Percentiles rank a stretch among this genome's conserved stretches.
Conservation (phyloP, 2,113 vertebrate genomes). For the Pachyramphus minor region DNA sequence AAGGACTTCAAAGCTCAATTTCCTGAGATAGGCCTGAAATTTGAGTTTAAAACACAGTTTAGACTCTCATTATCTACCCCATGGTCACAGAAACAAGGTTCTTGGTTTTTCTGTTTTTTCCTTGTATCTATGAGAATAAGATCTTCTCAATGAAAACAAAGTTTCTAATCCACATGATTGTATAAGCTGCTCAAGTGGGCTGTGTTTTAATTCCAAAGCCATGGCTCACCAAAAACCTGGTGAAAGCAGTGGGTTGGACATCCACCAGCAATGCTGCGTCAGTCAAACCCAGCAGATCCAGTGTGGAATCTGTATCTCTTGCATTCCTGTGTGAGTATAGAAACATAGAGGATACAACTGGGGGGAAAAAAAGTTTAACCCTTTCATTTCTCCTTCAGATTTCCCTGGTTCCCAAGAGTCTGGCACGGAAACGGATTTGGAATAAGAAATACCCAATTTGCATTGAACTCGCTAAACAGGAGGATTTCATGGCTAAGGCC, state of each 20-base stretch:
- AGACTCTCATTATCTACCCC: not conserved
- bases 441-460: slow-evolving; percentile 99
- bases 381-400: slow-evolving; percentile 74
- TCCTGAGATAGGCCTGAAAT: not conserved
- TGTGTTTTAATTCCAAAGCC: not conserved
- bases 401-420: slow-evolving; percentile 89
- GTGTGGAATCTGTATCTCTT: not conserved
- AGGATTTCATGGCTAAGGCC: slow-evolving; percentile 95
- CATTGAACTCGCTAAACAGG: slow-evolving; percentile 91
- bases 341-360: not conserved
- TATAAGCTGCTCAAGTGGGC: not conserved
- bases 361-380: not conserved
- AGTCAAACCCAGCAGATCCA: not conserved
- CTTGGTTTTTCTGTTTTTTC: not conserved
- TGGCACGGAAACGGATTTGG: slow-evolving; percentile 95
- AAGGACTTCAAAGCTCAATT: not conserved
- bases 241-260: not conserved
- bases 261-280: not conserved
- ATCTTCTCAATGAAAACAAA: not conserved
- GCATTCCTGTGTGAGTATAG: not conserved
- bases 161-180: not conserved
- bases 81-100: not conserved
- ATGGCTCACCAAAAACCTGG: not conserved
- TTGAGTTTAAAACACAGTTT: not conserved
- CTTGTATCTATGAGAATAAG: not conserved